Evolutionary conservation across 2,113 vertebrate species (phyloP).

Genomic region (Paramisgurnus dabryanus): DNA sequence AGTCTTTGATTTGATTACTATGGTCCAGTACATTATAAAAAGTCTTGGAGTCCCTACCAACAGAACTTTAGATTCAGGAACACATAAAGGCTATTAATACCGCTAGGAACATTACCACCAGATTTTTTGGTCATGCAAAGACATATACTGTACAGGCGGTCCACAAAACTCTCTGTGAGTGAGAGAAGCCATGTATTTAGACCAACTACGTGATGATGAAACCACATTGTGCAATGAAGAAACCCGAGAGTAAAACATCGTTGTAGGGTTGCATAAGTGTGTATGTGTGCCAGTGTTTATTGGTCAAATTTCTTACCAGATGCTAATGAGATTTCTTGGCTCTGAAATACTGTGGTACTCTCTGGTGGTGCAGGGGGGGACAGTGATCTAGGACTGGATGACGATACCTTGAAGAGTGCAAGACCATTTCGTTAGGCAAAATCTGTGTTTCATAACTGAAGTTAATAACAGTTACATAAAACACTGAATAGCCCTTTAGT

Average conservation of each 20-base stretch:
- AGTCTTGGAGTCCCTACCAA: background rate
- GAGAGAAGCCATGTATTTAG: background rate
- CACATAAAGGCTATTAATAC: conserved; percentile 39
- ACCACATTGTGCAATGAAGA: background rate
- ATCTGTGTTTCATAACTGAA: conserved; percentile 25
- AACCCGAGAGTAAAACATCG: background rate
- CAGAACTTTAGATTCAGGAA: conserved; percentile 11
- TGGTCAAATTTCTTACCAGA: conserved; percentile 73
- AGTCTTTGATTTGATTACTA: no score
- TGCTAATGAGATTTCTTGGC: conserved; percentile 63
- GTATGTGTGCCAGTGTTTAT: background rate
- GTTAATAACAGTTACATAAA: background rate
- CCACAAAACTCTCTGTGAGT: background rate
- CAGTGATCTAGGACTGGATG: conserved; percentile 58
- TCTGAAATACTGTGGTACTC: conserved; percentile 48
- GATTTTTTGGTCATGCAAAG: conserved; percentile 62
- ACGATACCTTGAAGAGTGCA: conserved; percentile 64
- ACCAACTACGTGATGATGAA: background rate
- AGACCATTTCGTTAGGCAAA: background rate
- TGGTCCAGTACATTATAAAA: no score
- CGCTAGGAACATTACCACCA: conserved; percentile 65
- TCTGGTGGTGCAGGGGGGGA: conserved; percentile 49
- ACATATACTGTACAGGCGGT: conserved; percentile 38
- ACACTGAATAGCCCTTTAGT: background rate
- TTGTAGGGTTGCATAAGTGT: background rate